These are phyloP conservation scores for Orthonevra nobilis DNA, from an alignment of 2,888 invertebrate species.

Conservation along the genomic window DNA sequence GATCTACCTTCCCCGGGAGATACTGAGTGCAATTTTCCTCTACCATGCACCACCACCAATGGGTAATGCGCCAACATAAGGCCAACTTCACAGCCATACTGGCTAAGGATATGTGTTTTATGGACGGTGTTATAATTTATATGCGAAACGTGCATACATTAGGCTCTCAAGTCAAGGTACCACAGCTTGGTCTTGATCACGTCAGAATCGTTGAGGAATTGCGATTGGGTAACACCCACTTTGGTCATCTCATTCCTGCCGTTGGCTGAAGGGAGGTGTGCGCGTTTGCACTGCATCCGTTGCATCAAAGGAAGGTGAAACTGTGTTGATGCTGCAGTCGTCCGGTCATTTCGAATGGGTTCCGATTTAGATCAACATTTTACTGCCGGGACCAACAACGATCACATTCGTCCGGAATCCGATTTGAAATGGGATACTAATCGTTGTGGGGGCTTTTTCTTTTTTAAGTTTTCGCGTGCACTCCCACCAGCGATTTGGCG, in stretches of 20 bases:
- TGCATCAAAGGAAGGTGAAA: slow-evolving; percentile 38
- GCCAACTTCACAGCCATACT: slow-evolving; percentile 2
- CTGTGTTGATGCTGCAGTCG: slow-evolving; percentile 47
- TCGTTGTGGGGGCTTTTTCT: slow-evolving; percentile 39
- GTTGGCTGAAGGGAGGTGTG: slow-evolving; percentile 41
- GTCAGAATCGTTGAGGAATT: slow-evolving; percentile 55
- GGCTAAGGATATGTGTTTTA: slow-evolving; percentile 43
- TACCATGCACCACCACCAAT: not conserved
- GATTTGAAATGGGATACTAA: slow-evolving; percentile 60
- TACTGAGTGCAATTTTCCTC: slow-evolving; percentile 5
- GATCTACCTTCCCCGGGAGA: not conserved
- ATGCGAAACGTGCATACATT: slow-evolving; percentile 55
- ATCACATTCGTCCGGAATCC: slow-evolving; percentile 55
- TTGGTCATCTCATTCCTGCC: slow-evolving; percentile 45
- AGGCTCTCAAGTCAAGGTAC: slow-evolving; percentile 23
- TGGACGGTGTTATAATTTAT: slow-evolving; percentile 36
- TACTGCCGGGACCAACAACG: slow-evolving; percentile 36
- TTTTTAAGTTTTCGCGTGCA: slow-evolving; percentile 60
- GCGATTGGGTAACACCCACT: slow-evolving; percentile 60
- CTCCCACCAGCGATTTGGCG: slow-evolving; percentile 55
- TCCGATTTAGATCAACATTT: slow-evolving; percentile 57
- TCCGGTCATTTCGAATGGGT: slow-evolving; percentile 24
- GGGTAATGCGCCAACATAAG: slow-evolving; percentile 1
- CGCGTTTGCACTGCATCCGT: slow-evolving; percentile 53
- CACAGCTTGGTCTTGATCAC: slow-evolving; percentile 44